Base-by-base conservation (phyloP, 2,113 vertebrate species). In the Artemisiospiza belli region DNA sequence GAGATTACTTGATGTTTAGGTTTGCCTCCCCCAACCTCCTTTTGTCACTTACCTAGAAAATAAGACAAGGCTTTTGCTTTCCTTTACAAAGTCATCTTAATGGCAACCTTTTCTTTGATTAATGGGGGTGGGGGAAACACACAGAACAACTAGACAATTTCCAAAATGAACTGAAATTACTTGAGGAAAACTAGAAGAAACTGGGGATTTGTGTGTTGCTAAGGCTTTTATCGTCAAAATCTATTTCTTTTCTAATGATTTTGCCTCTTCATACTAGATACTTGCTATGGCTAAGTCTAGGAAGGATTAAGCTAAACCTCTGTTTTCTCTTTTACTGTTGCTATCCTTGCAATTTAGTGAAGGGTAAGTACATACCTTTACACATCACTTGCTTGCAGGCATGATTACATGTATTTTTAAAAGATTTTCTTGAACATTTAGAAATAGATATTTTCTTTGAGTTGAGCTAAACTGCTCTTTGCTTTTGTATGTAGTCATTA, bases 331-430 rank as follows among this genome's bases (percentile, higher is more conserved):
- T 97, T 97, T 88, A 95, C 75, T 95, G 35, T 95, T 98, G 97
- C 97, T 96, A 97, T 94, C 96, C 91, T 95, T 95, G 91, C 93
- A 95, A 96, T 95, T 95, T 97, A 98, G 98, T 20, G 98, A 98
- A 93, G 98, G 98, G 98, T 98, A 95, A 98, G 98, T 98, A 94
- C 66, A 8, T 49, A 47, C 6, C 2, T 68, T 95, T 81, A 49
- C 7, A 8, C 95, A 25, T 86, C 79, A 51, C 47, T 84, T 89
- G 93, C 96, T 97, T 97, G 96, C 80, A 93, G 35, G 16, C 27
- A 15, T 61, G 43, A 20, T 69, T 78, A 9, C 49, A 12, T 62
- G 30, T 31, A 2, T 7, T 35, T 57, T 91, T 37, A 31, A 73
- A 61, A 73, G 10, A 58, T 68, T 75, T 41, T 49, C 28, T 84